Evolutionary conservation across 2,888 invertebrate species (phyloP), one percentile per base, ranked within the genome.

Genomic region (Watsonalla binaria): DNA sequence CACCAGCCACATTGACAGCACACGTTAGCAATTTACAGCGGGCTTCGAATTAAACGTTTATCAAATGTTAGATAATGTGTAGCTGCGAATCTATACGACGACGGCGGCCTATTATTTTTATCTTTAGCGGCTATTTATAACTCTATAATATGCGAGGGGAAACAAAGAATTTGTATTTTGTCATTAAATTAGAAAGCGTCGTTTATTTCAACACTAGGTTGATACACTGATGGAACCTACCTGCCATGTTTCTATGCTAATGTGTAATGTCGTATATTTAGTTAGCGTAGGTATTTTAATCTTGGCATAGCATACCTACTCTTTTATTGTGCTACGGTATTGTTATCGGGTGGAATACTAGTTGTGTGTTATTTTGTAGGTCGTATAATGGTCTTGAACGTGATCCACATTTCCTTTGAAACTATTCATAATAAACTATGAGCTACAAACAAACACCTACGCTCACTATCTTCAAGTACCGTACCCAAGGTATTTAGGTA

Each of bases 101-200:
- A 42, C 8, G 42, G 42, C 65, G 72, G 74, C 67, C 70, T 70
- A 76, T 72, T 71, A 75, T 81, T 80, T 84, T 81, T 81, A 81
- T 77, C 78, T 71, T 73, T 77, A 80, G 80, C 79, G 74, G 67
- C 83, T 84, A 84, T 83, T 82, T 83, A 73, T 84, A 84, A 68
- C 62, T 48, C 68, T 72, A 74, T 76, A 75, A 76, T 75, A 73
- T 76, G 72, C 73, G 77, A 75, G 75, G 69, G 60, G 58, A 65
- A 63, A 58, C 62, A 70, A 78, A 76, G 78, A 72, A 80, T 82
- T 77, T 77, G 68, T 77, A 42, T 76, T 74, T 72, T 74, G 72
- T 58, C 68, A 74, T 72, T 63, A 72, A 66, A 61, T 66, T 70
- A 63, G 58, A 58, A 64, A 57, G 62, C 57, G 58, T 57, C 57